These are phyloP conservation scores for Anoura caudifer DNA, from an alignment of 2,113 vertebrate species.

Conservation along the genomic window DNA sequence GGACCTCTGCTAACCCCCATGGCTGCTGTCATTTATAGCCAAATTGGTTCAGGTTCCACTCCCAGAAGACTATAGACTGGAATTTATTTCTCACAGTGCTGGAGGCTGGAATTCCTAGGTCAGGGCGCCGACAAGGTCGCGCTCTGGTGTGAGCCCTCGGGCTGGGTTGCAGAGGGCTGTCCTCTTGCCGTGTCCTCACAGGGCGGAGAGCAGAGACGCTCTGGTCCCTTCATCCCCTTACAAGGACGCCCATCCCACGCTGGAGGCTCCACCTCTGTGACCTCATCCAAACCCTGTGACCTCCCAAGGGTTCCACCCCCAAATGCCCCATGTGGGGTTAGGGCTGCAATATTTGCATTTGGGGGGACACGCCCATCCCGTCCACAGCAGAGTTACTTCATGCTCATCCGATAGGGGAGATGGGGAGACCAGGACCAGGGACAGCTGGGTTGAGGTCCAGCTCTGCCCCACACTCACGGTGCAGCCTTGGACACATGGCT, in stretches of 20 bases:
- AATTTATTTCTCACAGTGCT: neutral
- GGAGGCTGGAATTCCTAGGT: neutral
- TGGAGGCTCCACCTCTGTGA: fast-evolving
- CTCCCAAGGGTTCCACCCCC: neutral
- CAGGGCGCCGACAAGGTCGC: neutral
- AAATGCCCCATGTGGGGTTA: fast-evolving
- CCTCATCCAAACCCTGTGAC: neutral
- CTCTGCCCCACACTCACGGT: fast-evolving
- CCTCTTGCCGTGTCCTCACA: neutral
- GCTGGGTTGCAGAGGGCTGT: neutral
- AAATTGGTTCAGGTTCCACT: too few relatives aligned
- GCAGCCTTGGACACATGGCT: fast-evolving
- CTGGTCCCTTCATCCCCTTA: neutral
- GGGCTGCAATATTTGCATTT: fast-evolving
- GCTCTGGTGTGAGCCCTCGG: neutral
- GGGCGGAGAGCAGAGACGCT: neutral
- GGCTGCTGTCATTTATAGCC: neutral
- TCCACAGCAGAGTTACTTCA: neutral
- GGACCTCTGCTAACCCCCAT: neutral
- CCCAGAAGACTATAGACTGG: neutral
- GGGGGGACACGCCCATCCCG: fast-evolving
- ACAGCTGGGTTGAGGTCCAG: fast-evolving
- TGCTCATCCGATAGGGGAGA: fast-evolving
- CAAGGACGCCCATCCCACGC: neutral
- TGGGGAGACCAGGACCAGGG: fast-evolving